These are phyloP conservation scores for Aproaerema taeniolella DNA, from an alignment of 2,888 invertebrate species.

Conservation along the genomic window DNA sequence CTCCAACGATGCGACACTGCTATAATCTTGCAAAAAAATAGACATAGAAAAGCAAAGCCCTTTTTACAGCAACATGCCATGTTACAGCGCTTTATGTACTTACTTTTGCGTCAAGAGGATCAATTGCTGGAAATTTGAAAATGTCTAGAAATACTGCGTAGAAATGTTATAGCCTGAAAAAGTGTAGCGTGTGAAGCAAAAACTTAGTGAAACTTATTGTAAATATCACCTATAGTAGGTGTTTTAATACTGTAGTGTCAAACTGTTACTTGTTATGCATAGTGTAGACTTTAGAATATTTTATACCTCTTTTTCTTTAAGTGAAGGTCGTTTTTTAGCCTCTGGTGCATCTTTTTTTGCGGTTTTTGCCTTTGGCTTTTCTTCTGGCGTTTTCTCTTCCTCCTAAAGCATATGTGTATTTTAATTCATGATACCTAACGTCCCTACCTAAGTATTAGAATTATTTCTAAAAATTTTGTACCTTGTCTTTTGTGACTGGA, in stretches of 20 bases:
- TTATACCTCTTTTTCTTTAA: conserved; percentile 66
- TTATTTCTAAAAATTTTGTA: conserved; percentile 24
- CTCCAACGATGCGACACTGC: background rate
- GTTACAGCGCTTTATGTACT: conserved; percentile 21
- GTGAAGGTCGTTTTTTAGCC: conserved; percentile 61
- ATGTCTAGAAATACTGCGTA: conserved; percentile 22
- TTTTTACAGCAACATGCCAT: conserved; percentile 38
- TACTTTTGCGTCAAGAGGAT: conserved; percentile 18
- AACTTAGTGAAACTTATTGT: conserved; percentile 29
- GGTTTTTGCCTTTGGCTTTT: conserved; percentile 61
- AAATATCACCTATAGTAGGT: conserved; percentile 23
- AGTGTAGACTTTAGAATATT: conserved; percentile 20
- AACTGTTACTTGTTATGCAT: conserved; percentile 30
- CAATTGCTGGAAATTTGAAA: conserved; percentile 18
- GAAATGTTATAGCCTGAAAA: conserved; percentile 31
- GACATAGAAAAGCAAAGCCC: conserved; percentile 41
- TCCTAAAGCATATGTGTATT: conserved; percentile 40
- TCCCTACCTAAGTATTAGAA: background rate
- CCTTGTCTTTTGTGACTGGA: conserved; percentile 64
- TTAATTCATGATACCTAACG: conserved; percentile 1
- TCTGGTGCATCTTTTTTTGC: conserved; percentile 56
- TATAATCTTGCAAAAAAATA: conserved; percentile 17
- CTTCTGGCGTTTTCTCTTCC: conserved; percentile 64
- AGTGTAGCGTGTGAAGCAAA: conserved; percentile 20
- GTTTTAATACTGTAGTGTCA: conserved; percentile 28